Conservation (phyloP, 2,797 vertebrate species). For the Alcedo atthis region DNA sequence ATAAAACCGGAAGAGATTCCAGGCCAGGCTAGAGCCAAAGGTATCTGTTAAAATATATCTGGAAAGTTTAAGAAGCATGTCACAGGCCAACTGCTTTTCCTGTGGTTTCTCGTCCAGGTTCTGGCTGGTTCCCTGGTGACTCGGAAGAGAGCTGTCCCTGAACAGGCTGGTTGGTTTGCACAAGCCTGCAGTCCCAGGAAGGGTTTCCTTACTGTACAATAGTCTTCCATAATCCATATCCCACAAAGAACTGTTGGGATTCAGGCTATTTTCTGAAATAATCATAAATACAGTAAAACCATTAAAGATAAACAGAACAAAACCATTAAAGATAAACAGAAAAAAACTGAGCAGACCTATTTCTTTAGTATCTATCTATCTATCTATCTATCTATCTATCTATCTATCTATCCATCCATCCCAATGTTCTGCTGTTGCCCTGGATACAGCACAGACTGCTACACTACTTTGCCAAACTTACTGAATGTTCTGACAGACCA, state of each 20-base stretch:
- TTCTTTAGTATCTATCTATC: neutral
- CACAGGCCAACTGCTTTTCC: slow-evolving; percentile 19
- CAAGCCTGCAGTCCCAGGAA: neutral
- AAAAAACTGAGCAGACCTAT: no score
- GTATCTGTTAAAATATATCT: slow-evolving; percentile 15
- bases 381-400: neutral
- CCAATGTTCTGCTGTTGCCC: neutral
- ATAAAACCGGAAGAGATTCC: slow-evolving; percentile 36
- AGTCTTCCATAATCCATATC: neutral
- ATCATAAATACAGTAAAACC: neutral
- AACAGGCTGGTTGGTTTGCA: neutral
- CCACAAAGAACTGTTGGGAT: slow-evolving; percentile 31
- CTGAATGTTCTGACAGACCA: neutral
- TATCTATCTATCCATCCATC: neutral
- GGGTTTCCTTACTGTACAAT: neutral
- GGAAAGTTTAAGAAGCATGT: slow-evolving; percentile 41
- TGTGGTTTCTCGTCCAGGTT: slow-evolving; percentile 5
- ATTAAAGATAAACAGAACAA: neutral
- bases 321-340: neutral
- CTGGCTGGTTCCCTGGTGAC: neutral
- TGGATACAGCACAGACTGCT: neutral
- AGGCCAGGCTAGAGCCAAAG: slow-evolving; percentile 28
- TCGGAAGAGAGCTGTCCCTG: neutral
- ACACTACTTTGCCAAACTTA: neutral
- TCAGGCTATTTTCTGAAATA: slow-evolving; percentile 49